Evolutionary conservation across 2,888 invertebrate species (phyloP), one percentile per base, ranked within the genome.

Genomic region (Hylaea fasciaria): DNA sequence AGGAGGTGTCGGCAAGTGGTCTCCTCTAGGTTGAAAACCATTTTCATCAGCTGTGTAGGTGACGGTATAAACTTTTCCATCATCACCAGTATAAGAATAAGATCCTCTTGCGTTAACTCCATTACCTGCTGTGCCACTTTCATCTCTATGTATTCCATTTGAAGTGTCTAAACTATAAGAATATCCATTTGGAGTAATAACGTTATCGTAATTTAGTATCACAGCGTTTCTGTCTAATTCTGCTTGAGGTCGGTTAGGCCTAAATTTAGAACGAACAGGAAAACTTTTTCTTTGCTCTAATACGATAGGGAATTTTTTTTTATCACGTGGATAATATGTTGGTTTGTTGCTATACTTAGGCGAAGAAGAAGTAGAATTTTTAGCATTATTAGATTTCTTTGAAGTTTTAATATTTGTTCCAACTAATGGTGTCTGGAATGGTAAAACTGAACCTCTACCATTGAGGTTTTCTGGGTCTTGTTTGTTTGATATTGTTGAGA

Each of bases 1-100:
- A 2, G 89, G 91, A 52, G 83, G 83, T 2, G 91, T 89, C 10
- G 91, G 91, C 29, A 91, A 74, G 70, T 91, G 91, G 58, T 87
- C 89, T 54, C 91, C 90, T 32, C 63, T 72, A 2, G 91, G 86
- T 67, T 68, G 77, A 51, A 86, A 91, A 0, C 91, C 91, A 67
- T 89, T 87, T 73, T 91, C 88, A 74, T 91, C 89, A 41, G 91
- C 91, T 1, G 86, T 81, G 48, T 91, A 91, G 28, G 67, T 68
- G 0, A 91, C 73, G 37, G 71, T 81, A 35, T 90, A 91, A 0
- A 82, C 17, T 70, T 87, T 86, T 22, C 89, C 91, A 72, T 91
- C 89, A 69, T 91, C 90, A 47, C 90, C 89, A 9, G 72, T 82
- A 12, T 89, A 91, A 1, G 90, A 89, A 66, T 81, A 91, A 1